These are phyloP conservation scores for Belonocnema kinseyi DNA, from an alignment of 1,140 invertebrate species.

Conservation along the genomic window DNA sequence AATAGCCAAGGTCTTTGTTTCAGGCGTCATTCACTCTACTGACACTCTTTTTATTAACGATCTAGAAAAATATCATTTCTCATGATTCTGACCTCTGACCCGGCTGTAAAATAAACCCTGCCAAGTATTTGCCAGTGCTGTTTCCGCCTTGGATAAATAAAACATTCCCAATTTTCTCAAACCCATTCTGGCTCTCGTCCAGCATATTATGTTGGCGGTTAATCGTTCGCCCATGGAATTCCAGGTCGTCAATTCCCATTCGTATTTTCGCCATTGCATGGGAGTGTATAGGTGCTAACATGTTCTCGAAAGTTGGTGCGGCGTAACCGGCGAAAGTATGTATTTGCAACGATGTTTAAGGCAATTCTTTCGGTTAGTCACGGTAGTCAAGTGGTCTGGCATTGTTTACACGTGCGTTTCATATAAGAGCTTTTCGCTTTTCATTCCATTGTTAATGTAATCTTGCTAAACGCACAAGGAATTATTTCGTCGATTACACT, in stretches of 20 bases:
- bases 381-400: conserved; percentile 28
- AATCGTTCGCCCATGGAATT: conserved; percentile 18
- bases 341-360: conserved; percentile 27
- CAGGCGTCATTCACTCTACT: too few relatives aligned
- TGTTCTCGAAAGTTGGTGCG: conserved; percentile 46
- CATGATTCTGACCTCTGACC: too few relatives aligned
- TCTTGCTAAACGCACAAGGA: conserved; percentile 35
- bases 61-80: too few relatives aligned
- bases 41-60: too few relatives aligned
- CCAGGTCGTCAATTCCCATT: conserved; percentile 16
- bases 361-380: conserved; percentile 34
- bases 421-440: conserved; percentile 4
- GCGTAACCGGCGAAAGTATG: conserved; percentile 38
- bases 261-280: conserved; percentile 1
- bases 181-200: conserved; percentile 8
- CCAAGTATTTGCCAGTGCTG: background rate
- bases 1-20: too few relatives aligned
- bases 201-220: background rate
- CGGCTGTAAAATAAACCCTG: too few relatives aligned
- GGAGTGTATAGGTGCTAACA: conserved; percentile 37
- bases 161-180: background rate
- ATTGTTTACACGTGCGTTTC: conserved; percentile 18
- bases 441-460: conserved; percentile 27
- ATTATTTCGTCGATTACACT: conserved; percentile 35
- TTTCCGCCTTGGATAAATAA: conserved; percentile 5